Base-by-base conservation (phyloP, 2,113 vertebrate genomes). In the Garra rufa region DNA sequence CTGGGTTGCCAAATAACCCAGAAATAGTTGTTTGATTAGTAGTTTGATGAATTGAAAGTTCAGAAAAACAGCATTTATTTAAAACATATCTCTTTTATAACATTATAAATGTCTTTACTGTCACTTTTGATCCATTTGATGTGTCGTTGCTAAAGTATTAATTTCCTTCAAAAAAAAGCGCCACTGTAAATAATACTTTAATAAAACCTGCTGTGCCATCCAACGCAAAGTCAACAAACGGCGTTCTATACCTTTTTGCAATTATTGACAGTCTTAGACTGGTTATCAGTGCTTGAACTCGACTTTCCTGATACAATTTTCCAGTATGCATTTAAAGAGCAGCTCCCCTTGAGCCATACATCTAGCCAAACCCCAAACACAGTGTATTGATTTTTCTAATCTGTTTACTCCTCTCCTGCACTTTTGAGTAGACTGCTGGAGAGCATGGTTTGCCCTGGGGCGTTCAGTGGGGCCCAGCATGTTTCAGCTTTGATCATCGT, bases 401-500 rank as follows among this genome's bases (percentile, higher is more conserved):
- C 85, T 92, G 92, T 94, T 94, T 93, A 93, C 92, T 92, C 92
- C 87, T 92, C 87, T 89, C 88, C 89, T 88, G 90, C 90, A 81
- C 92, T 85, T 89, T 88, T 89, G 88, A 93, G 90, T 89, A 89
- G 44, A 90, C 92, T 92, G 92, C 92, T 90, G 89, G 91, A 92
- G 92, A 92, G 92, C 86, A 88, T 83, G 52, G 89, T 88, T 92
- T 92, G 95, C 95, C 95, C 93, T 88, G 88, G 93, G 96, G 96
- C 96, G 92, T 96, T 95, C 94, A 94, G 94, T 93, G 89, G 93
- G 93, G 93, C 95, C 94, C 89, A 91, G 92, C 94, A 93, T 96
- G 94, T 96, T 94, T 90, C 88, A 91, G 89, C 90, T 95, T 95
- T 95, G 95, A 96, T 96, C 94, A 94, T 91, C 93, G 93, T 94